Percentiles rank a stretch among this genome's conserved stretches.
Evolutionary conservation across 2,888 invertebrate genomes (phyloP).

Genomic region (Orgyia antiqua): DNA sequence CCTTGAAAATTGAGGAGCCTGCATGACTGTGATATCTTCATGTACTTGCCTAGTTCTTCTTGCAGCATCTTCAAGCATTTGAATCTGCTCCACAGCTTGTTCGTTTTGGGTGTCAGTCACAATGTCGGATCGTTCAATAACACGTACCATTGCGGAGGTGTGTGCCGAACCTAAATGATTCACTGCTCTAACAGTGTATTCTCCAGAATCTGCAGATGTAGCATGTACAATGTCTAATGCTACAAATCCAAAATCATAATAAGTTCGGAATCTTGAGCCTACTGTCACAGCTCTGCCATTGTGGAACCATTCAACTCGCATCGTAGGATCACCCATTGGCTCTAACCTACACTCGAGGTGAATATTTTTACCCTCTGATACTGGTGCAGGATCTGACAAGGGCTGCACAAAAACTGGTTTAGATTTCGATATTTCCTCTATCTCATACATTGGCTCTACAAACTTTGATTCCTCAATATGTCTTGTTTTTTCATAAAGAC

Average conservation of each 20-base stretch:
- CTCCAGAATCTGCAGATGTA: slow-evolving; percentile 95
- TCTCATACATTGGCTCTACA: slow-evolving; percentile 91
- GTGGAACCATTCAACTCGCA: slow-evolving; percentile 97
- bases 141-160: slow-evolving; percentile 92
- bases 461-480: slow-evolving; percentile 91
- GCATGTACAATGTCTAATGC: slow-evolving; percentile 96
- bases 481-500: slow-evolving; percentile 91
- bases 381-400: slow-evolving; percentile 89
- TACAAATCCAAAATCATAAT: slow-evolving; percentile 98
- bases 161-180: slow-evolving; percentile 96
- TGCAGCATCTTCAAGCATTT: slow-evolving; percentile 89
- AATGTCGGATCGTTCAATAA: slow-evolving; percentile 88
- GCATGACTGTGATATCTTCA: slow-evolving; percentile 90
- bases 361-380: slow-evolving; percentile 92
- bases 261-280: slow-evolving; percentile 94
- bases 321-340: slow-evolving; percentile 97
- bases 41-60: slow-evolving; percentile 83
- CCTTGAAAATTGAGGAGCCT: slow-evolving; percentile 92
- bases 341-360: slow-evolving; percentile 94
- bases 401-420: slow-evolving; percentile 97
- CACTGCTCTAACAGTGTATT: slow-evolving; percentile 95
- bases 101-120: slow-evolving; percentile 95
- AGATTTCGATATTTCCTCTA: slow-evolving; percentile 94
- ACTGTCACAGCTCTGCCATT: slow-evolving; percentile 94
- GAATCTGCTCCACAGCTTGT: slow-evolving; percentile 94